Evolutionary conservation across 2,888 invertebrate species (phyloP).

Genomic region (Athripsodes cinereus): DNA sequence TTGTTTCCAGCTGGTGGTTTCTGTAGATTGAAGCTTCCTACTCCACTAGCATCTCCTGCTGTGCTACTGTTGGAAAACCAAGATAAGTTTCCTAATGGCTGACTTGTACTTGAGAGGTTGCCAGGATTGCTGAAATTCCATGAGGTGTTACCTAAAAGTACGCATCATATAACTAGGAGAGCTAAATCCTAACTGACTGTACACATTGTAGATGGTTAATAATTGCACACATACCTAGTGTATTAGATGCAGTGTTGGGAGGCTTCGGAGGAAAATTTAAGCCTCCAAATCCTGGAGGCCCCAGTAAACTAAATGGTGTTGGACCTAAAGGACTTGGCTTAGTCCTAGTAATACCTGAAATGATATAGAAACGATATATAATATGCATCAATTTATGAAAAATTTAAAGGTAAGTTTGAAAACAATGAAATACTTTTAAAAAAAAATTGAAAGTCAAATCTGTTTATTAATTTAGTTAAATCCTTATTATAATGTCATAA

Average conservation of each 20-base stretch:
- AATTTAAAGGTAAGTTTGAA: no score
- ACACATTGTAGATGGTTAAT: background rate
- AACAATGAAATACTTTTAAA: no score
- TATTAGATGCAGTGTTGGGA: slow-evolving; percentile 6
- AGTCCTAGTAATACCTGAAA: slow-evolving; percentile 14
- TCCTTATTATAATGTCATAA: no score
- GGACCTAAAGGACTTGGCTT: slow-evolving; percentile 35
- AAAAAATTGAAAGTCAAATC: no score
- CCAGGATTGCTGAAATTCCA: slow-evolving; percentile 32
- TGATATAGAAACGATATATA: background rate
- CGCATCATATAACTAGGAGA: background rate
- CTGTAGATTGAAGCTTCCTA: slow-evolving; percentile 57
- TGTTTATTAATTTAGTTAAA: no score
- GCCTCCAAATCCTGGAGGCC: slow-evolving; percentile 28
- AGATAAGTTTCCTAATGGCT: slow-evolving; percentile 28
- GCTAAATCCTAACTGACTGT: background rate
- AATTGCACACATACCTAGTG: slow-evolving; percentile 7
- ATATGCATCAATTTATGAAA: no score
- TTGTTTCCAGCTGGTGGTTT: slow-evolving; percentile 64
- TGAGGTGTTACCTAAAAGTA: slow-evolving; percentile 15
- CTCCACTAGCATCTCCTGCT: slow-evolving; percentile 30
- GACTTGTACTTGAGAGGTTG: slow-evolving; percentile 27
- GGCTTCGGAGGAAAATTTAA: slow-evolving; percentile 20
- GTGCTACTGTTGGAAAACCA: slow-evolving; percentile 33
- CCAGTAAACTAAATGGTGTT: slow-evolving; percentile 43